Conservation (phyloP, 2,888 invertebrate species). For the Stegophylla sp. region DNA sequence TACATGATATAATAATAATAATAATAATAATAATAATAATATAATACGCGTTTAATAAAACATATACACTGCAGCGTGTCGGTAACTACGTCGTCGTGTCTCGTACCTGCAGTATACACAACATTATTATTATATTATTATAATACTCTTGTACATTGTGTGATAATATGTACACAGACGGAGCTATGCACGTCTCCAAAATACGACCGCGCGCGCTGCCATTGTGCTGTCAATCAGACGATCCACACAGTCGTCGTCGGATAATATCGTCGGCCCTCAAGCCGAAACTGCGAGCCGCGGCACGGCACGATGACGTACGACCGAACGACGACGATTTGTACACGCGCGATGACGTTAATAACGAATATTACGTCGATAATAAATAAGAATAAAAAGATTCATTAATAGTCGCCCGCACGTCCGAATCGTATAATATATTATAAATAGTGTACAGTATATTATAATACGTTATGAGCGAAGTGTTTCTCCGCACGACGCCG, state of each 20-base stretch:
- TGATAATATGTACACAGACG: background rate
- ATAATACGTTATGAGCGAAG: too few species aligned
- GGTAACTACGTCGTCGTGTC: too few species aligned
- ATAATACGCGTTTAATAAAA: background rate
- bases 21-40: background rate
- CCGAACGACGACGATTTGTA: background rate
- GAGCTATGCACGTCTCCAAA: background rate
- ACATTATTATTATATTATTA: too few species aligned
- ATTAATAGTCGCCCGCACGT: background rate
- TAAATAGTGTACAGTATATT: background rate
- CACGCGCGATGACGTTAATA: background rate
- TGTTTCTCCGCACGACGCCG: background rate
- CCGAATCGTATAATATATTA: background rate
- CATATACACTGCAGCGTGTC: background rate
- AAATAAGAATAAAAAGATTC: background rate
- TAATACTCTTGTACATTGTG: too few species aligned
- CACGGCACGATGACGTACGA: too few species aligned
- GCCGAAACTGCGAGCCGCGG: too few species aligned
- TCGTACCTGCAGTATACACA: too few species aligned
- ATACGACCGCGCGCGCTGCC: background rate
- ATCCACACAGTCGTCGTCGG: background rate
- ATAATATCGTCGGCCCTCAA: too few species aligned
- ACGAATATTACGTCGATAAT: background rate
- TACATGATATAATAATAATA: slow-evolving; percentile 9
- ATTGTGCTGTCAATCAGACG: slow-evolving; percentile 56